Percentiles rank a stretch among this genome's conserved stretches.
phyloP scores from a whole-genome alignment of 2,888 invertebrate genomes.

The Endotricha flammealis region DNA sequence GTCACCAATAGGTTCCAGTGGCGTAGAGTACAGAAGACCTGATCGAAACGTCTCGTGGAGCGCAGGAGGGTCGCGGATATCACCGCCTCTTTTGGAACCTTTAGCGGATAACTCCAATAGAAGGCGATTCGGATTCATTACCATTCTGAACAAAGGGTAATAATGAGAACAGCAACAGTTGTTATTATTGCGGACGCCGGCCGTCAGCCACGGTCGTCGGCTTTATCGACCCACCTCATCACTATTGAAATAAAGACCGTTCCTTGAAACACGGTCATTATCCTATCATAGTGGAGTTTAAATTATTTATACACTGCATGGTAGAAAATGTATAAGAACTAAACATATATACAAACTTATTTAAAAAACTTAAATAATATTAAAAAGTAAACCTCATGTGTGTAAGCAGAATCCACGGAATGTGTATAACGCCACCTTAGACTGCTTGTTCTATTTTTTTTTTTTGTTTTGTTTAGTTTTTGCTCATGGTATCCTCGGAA shows the following conservation, averaged over 20 bases:
- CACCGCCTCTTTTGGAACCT: slow-evolving; percentile 88
- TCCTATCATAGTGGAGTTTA: no score
- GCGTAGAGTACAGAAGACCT: slow-evolving; percentile 71
- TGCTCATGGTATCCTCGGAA: no score
- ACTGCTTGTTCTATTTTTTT: no score
- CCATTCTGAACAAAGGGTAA: background rate
- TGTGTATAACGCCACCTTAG: no score
- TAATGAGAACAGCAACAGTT: slow-evolving; percentile 4
- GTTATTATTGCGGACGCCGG: slow-evolving; percentile 27
- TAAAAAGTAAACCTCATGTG: no score
- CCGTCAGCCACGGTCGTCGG: slow-evolving; percentile 25
- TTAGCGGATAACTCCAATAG: slow-evolving; percentile 94
- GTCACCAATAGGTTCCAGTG: slow-evolving; percentile 57
- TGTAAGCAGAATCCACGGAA: no score
- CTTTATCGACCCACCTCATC: slow-evolving; percentile 35
- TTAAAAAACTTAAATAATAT: no score
- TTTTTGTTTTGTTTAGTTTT: no score
- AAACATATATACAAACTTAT: no score
- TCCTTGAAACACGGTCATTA: background rate
- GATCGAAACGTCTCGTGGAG: slow-evolving; percentile 68
- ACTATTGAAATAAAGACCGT: slow-evolving; percentile 30
- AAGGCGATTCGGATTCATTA: slow-evolving; percentile 90
- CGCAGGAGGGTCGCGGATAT: slow-evolving; percentile 83
- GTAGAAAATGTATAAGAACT: no score
- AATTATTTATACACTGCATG: no score